A percentile compares a stretch with the other conserved stretches of the same genome.
Evolutionary conservation across 1,140 invertebrate species (phyloP).

Genomic region (Drosophila jambulina): DNA sequence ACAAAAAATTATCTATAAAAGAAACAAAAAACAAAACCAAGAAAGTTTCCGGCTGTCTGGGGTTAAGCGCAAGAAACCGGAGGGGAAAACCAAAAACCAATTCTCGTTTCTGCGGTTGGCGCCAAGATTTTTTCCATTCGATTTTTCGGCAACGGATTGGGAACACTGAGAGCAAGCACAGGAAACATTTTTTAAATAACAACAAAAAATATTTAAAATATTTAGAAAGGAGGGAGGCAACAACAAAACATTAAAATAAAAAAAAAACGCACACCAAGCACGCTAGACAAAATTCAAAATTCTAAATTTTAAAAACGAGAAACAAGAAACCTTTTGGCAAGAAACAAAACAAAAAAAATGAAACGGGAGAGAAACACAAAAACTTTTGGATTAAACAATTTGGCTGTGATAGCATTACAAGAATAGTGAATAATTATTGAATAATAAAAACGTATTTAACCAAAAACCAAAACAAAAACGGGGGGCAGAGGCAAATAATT

Average conservation of each 20-base stretch:
- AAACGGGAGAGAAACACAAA: constrained; percentile 60
- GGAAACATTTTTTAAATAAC: constrained; percentile 4
- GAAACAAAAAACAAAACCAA: constrained; percentile 29
- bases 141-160: constrained; percentile 47
- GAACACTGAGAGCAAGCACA: constrained; percentile 43
- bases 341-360: constrained; percentile 24
- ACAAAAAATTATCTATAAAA: constrained; percentile 58
- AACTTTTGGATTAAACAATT: constrained; percentile 85
- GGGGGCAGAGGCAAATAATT: constrained; percentile 12
- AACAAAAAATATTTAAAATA: constrained; percentile 19
- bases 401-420: constrained; percentile 85
- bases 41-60: constrained; percentile 32
- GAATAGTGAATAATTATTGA: constrained; percentile 58
- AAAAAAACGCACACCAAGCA: constrained; percentile 57
- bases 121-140: constrained; percentile 36
- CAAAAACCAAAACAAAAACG: constrained; percentile 30
- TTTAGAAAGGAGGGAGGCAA: constrained; percentile 33
- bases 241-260: constrained; percentile 51
- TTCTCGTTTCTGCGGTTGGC: constrained; percentile 27
- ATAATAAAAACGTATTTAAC: constrained; percentile 43
- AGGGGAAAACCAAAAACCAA: constrained; percentile 5
- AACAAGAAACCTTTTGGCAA: constrained; percentile 47
- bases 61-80: constrained; percentile 12
- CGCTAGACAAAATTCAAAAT: constrained; percentile 85
- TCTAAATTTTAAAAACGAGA: constrained; percentile 80